These are phyloP conservation scores for Mactra quadrangularis DNA, from an alignment of 1,140 invertebrate genomes.

Conservation along the genomic window DNA sequence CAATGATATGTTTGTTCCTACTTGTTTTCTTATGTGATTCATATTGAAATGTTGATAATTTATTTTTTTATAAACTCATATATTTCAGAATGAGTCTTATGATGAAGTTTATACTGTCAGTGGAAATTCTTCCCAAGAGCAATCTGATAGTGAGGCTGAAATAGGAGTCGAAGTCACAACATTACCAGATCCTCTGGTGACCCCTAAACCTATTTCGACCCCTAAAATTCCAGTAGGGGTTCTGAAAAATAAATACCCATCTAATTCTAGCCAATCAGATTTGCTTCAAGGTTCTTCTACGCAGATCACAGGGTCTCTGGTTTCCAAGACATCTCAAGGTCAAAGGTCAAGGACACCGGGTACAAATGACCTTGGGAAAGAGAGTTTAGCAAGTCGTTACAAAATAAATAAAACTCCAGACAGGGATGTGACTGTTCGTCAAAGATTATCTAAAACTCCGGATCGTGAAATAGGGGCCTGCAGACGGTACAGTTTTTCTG, in stretches of 20 bases:
- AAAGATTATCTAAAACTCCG: constrained; percentile 60
- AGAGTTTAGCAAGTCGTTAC: constrained; percentile 46
- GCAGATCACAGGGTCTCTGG: background rate
- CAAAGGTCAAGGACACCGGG: constrained; percentile 49
- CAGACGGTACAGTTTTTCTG: constrained; percentile 39
- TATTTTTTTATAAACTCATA: constrained; percentile 31
- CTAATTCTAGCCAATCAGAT: too few species aligned
- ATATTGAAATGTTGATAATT: too few species aligned
- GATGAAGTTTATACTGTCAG: constrained; percentile 77
- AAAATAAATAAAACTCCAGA: constrained; percentile 50
- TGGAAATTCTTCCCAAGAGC: constrained; percentile 66
- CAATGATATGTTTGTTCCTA: too few species aligned
- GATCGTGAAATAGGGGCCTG: constrained; percentile 56
- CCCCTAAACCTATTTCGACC: too few species aligned
- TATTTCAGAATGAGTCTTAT: constrained; percentile 74
- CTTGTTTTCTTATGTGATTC: too few species aligned
- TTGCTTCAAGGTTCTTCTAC: background rate
- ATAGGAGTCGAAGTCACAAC: constrained; percentile 46
- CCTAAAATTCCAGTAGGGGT: too few species aligned
- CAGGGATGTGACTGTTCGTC: constrained; percentile 32
- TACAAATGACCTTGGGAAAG: constrained; percentile 46
- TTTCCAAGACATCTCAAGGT: constrained; percentile 34
- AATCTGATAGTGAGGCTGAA: constrained; percentile 67
- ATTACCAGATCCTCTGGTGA: background rate
- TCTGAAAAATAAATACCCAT: too few species aligned